Conservation (phyloP, 2,113 vertebrate species). For the Nyctibius bracteatus region DNA sequence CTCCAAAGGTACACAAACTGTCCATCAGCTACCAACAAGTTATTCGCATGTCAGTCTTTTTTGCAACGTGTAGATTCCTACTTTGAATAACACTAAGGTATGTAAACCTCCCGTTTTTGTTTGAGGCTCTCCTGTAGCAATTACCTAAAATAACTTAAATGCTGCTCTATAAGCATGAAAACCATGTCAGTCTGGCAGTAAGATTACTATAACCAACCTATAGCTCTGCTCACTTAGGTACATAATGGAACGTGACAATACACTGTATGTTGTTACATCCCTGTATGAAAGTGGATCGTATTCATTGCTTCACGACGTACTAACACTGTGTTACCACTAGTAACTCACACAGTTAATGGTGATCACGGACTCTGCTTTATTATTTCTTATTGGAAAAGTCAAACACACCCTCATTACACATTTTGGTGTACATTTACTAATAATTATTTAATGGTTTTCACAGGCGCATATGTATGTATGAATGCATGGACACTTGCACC, state of each 20-base stretch:
- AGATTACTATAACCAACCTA: no score
- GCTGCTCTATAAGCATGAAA: background rate
- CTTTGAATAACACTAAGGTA: background rate
- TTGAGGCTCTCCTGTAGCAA: background rate
- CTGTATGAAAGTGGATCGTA: background rate
- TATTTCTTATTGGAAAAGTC: background rate
- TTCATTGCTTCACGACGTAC: background rate
- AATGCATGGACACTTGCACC: background rate
- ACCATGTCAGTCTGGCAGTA: background rate
- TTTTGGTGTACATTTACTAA: background rate
- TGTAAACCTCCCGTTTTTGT: background rate
- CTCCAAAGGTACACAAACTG: background rate
- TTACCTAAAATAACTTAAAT: background rate
- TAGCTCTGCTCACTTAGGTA: background rate
- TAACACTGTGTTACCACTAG: background rate
- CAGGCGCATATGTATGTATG: rapidly evolving
- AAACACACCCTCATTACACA: background rate
- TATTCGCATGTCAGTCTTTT: rapidly evolving
- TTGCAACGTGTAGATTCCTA: background rate
- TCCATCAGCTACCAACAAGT: background rate
- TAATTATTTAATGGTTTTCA: background rate
- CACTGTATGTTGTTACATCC: background rate
- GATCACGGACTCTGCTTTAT: background rate
- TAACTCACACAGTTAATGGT: background rate
- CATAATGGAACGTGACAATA: rapidly evolving